A percentile compares a stretch with the other conserved stretches of the same genome.
Evolutionary conservation across 2,797 vertebrate genomes (phyloP).

Genomic region (Scomberomorus guttatus): DNA sequence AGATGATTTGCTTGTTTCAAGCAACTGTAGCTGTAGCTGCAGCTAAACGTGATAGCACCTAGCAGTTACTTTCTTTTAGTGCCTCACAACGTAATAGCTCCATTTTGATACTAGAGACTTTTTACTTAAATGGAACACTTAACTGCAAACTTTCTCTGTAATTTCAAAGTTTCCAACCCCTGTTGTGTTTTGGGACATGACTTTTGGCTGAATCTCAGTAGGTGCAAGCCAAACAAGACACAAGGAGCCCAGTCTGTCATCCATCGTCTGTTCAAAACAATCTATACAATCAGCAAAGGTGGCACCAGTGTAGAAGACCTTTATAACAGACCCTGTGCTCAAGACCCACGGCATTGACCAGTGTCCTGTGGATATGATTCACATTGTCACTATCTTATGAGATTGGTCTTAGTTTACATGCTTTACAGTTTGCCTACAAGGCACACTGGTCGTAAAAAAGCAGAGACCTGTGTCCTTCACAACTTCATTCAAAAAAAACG

Average conservation of each 20-base stretch:
- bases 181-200: background rate
- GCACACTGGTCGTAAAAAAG: background rate
- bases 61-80: background rate
- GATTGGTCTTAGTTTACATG: background rate
- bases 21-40: background rate
- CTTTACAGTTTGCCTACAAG: background rate
- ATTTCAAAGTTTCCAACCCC: background rate
- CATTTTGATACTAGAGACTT: background rate
- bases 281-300: background rate
- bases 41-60: background rate
- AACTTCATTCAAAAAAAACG: constrained; percentile 4
- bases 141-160: background rate
- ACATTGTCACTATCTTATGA: constrained; percentile 4
- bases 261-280: background rate
- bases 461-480: constrained; percentile 29
- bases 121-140: background rate
- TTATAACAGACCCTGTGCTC: background rate
- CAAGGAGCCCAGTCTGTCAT: background rate
- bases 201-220: background rate
- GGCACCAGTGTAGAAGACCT: background rate
- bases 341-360: background rate
- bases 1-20: background rate
- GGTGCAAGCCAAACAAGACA: background rate
- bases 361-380: background rate
- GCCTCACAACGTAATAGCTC: background rate